Conservation (phyloP, 2,888 invertebrate genomes). For the Encarsia formosa region DNA sequence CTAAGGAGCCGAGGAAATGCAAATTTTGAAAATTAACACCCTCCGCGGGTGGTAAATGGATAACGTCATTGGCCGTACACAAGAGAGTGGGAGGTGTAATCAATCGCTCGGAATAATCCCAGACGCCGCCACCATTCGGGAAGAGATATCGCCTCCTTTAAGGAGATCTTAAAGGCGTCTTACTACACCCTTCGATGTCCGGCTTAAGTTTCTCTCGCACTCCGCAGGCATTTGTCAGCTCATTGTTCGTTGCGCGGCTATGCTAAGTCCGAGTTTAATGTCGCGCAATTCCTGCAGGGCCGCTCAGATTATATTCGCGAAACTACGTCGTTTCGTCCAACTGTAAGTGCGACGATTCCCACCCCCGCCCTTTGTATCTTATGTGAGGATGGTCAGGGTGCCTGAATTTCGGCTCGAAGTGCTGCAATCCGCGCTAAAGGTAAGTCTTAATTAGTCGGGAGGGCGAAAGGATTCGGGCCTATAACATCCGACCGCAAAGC, state of each 20-base stretch:
- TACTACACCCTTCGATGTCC: conserved; percentile 36
- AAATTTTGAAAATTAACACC: conserved; percentile 13
- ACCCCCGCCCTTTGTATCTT: too few species aligned
- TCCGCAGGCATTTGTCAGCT: conserved; percentile 47
- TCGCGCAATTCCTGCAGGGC: conserved; percentile 44
- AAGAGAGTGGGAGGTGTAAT: conserved; percentile 9
- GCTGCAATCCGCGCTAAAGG: too few species aligned
- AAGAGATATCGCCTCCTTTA: conserved; percentile 4
- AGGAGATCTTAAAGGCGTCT: too few species aligned
- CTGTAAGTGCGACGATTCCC: too few species aligned
- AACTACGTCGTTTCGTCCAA: conserved; percentile 24
- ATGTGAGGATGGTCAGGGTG: too few species aligned
- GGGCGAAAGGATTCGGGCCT: too few species aligned
- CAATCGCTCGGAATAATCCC: conserved; percentile 27
- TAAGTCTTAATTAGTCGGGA: conserved; percentile 38
- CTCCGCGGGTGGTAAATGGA: not conserved
- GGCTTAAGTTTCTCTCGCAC: conserved; percentile 35
- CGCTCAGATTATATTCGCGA: conserved; percentile 1
- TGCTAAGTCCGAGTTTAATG: conserved; percentile 48
- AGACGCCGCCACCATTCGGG: conserved; percentile 5
- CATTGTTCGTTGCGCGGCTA: conserved; percentile 43
- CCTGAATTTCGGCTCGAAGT: too few species aligned
- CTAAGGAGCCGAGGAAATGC: too few species aligned
- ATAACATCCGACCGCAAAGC: too few species aligned
- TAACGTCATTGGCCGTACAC: not conserved